These are phyloP conservation scores for Eustalomyia histrio DNA, from an alignment of 2,888 invertebrate species.

Conservation along the genomic window DNA sequence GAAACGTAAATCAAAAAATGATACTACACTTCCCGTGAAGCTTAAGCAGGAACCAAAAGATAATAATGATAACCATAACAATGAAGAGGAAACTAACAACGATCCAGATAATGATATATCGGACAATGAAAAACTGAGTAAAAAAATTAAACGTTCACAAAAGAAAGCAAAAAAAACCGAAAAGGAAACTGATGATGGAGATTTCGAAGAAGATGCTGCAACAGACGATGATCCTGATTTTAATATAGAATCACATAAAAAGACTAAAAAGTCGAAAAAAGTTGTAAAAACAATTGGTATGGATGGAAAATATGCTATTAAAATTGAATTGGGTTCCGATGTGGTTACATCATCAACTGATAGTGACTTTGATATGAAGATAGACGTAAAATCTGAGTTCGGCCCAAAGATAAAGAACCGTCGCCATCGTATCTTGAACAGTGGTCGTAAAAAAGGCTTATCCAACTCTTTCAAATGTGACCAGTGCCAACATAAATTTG, in stretches of 20 bases:
- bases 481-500: slow-evolving; percentile 73
- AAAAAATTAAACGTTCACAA: slow-evolving; percentile 26
- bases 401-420: slow-evolving; percentile 20
- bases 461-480: slow-evolving; percentile 71
- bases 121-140: slow-evolving; percentile 49
- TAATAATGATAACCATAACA: neutral
- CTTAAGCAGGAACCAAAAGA: neutral
- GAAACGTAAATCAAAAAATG: slow-evolving; percentile 28
- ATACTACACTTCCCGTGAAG: neutral
- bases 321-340: slow-evolving; percentile 24
- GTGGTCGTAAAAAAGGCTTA: slow-evolving; percentile 67
- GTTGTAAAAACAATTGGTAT: neutral
- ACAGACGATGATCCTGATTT: slow-evolving; percentile 19
- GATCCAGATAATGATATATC: slow-evolving; percentile 36
- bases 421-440: slow-evolving; percentile 50
- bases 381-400: neutral
- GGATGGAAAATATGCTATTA: slow-evolving; percentile 15
- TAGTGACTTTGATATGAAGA: neutral
- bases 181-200: neutral
- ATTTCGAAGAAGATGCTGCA: neutral
- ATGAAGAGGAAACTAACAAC: slow-evolving; percentile 12
- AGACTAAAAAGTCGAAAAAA: slow-evolving; percentile 55
- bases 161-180: slow-evolving; percentile 6
- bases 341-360: slow-evolving; percentile 14
- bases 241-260: slow-evolving; percentile 39